A percentile compares a stretch with the other conserved stretches of the same genome.
phyloP scores from a whole-genome alignment of 2,888 invertebrate genomes.

The Ophonus ardosiacus region DNA sequence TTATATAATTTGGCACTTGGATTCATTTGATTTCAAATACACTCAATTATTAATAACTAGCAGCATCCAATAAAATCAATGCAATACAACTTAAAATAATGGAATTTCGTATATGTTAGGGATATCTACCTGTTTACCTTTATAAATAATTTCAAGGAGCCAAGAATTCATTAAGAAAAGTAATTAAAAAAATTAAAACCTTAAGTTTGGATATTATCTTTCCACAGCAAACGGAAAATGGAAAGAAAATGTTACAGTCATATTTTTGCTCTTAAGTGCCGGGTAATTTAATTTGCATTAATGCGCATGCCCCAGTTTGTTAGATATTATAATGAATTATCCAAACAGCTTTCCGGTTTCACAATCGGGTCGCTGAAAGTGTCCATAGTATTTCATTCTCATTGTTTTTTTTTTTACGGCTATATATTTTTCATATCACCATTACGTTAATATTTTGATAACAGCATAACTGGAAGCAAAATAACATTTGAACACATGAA shows the following conservation, averaged over 20 bases:
- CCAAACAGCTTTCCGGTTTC: constrained; percentile 14
- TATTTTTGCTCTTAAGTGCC: constrained; percentile 55
- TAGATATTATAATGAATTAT: constrained; percentile 55
- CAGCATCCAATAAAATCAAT: too few relatives aligned
- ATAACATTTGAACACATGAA: not conserved
- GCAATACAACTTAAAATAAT: too few relatives aligned
- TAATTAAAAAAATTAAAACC: constrained; percentile 52
- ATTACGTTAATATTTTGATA: not conserved
- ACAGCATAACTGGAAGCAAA: not conserved
- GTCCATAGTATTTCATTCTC: not conserved
- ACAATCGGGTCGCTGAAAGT: constrained; percentile 2
- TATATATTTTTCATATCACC: constrained; percentile 4
- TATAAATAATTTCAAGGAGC: not conserved
- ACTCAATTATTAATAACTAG: too few relatives aligned
- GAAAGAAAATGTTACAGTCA: constrained; percentile 60
- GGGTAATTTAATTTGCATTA: constrained; percentile 62
- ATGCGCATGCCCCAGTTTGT: constrained; percentile 50
- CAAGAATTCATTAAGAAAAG: constrained; percentile 45
- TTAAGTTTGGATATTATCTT: constrained; percentile 33
- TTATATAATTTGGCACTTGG: too few relatives aligned
- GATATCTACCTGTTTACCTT: not conserved
- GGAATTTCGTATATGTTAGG: too few relatives aligned
- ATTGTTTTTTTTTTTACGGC: constrained; percentile 11
- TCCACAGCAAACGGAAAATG: constrained; percentile 43
- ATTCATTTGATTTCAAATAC: too few relatives aligned